A percentile compares a stretch with the other conserved stretches of the same genome.
phyloP scores from a whole-genome alignment of 2,888 invertebrate species.

The Sympetrum striolatum region DNA sequence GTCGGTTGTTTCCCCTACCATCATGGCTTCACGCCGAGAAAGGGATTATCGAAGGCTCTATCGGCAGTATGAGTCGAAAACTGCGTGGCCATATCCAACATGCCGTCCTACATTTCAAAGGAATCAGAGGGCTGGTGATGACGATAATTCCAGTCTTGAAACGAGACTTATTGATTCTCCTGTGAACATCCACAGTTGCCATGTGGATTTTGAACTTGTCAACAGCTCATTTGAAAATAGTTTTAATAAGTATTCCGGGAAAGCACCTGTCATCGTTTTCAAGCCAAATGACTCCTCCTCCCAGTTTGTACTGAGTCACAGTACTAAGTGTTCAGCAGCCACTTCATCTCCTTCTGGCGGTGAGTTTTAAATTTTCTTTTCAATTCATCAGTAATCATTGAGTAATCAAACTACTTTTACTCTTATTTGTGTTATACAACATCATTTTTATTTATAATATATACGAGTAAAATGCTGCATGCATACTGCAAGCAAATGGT shows the following conservation, averaged over 20 bases:
- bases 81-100: conserved; percentile 23
- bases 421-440: no score
- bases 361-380: background rate
- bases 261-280: background rate
- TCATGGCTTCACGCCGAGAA: conserved; percentile 13
- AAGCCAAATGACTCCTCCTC: background rate
- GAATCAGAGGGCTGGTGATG: background rate
- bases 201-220: background rate
- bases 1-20: background rate
- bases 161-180: background rate
- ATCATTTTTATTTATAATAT: no score
- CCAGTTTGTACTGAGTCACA: background rate
- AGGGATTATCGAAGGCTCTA: conserved; percentile 2
- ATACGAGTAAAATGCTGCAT: no score
- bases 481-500: no score
- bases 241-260: background rate
- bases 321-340: background rate
- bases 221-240: background rate
- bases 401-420: no score
- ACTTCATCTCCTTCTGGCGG: background rate
- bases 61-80: background rate
- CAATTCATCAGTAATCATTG: background rate
- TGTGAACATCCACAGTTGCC: background rate
- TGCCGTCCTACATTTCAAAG: background rate
- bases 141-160: background rate